These are phyloP conservation scores for Procavia capensis DNA, from an alignment of 2,113 vertebrate species.

Conservation along the genomic window DNA sequence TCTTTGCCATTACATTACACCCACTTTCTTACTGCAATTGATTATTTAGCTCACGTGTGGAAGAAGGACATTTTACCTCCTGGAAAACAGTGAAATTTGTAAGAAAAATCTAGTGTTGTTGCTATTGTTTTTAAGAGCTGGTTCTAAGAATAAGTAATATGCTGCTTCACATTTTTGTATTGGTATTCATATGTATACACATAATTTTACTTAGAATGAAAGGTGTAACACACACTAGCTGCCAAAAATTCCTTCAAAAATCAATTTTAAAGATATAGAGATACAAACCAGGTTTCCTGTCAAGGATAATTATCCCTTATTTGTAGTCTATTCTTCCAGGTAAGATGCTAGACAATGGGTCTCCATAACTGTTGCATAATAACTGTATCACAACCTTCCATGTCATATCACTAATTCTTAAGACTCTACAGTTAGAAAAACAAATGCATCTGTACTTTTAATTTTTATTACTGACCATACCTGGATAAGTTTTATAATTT, in stretches of 20 bases:
- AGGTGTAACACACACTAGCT: not conserved
- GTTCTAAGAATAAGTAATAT: not conserved
- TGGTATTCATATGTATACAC: too few species aligned
- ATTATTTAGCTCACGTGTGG: not conserved
- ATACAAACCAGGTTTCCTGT: not conserved
- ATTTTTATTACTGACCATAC: not conserved
- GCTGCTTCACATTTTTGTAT: not conserved
- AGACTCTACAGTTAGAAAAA: not conserved
- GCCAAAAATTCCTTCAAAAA: not conserved
- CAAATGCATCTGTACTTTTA: not conserved
- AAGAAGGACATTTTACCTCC: not conserved
- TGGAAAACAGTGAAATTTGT: not conserved
- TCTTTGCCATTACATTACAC: too few species aligned
- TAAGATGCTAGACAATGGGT: not conserved
- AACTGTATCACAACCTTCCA: not conserved
- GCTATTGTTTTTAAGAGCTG: not conserved
- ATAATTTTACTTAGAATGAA: not conserved
- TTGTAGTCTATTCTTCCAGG: not conserved
- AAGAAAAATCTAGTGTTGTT: not conserved
- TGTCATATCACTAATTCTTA: not conserved
- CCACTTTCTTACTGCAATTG: not conserved
- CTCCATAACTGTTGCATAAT: not conserved
- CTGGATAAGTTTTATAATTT: not conserved
- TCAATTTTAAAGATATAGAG: not conserved
- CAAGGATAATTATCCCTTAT: not conserved